These are phyloP conservation scores for Lepilemur septentrionalis DNA, from an alignment of 2,797 vertebrate species.

Conservation along the genomic window DNA sequence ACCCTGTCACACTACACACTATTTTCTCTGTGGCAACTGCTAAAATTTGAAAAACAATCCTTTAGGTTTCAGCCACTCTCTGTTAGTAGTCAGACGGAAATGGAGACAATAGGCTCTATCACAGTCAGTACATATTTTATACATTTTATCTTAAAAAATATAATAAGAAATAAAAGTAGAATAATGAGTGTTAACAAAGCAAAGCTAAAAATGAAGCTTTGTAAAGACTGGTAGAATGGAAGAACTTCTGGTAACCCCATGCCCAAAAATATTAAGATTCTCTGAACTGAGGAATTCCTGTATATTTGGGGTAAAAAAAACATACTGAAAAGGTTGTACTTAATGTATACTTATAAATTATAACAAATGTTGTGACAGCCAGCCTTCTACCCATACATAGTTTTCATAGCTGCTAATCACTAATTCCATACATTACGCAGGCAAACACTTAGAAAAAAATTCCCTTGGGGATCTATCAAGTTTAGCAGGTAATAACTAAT, in stretches of 20 bases:
- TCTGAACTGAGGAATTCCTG: neutral
- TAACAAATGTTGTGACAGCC: neutral
- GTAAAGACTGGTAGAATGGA: neutral
- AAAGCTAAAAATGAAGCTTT: neutral
- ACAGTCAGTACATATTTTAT: neutral
- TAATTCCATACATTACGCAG: neutral
- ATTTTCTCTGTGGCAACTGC: neutral
- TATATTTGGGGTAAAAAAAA: neutral
- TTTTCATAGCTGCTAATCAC: neutral
- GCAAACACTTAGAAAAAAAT: neutral
- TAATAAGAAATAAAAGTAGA: neutral
- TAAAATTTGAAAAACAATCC: neutral
- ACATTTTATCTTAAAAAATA: neutral
- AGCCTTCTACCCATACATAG: neutral
- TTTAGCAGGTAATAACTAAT: neutral
- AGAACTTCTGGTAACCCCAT: neutral
- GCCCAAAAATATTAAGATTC: neutral
- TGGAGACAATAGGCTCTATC: neutral
- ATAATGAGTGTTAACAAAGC: neutral
- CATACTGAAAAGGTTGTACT: neutral
- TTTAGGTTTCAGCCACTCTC: neutral
- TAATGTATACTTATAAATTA: neutral
- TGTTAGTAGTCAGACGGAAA: neutral
- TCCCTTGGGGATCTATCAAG: neutral
- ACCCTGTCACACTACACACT: rapidly evolving